These are phyloP conservation scores for Drosophila simulans DNA, from an alignment of 1,140 invertebrate species.

Conservation along the genomic window DNA sequence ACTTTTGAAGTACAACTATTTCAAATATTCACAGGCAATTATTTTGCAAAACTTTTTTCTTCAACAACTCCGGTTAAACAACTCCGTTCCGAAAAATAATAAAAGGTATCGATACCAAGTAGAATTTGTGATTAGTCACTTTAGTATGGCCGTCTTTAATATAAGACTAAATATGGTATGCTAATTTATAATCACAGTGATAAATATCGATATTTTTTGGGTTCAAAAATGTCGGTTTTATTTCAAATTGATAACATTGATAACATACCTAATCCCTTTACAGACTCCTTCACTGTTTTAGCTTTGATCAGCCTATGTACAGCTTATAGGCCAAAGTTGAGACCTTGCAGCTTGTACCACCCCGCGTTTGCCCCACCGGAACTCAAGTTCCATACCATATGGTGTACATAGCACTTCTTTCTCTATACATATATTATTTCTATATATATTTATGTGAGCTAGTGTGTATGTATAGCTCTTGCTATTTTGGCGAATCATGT, in stretches of 20 bases:
- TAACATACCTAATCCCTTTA: not conserved
- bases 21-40: not conserved
- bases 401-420: slow-evolving; percentile 47
- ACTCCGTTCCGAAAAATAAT: not conserved
- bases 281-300: slow-evolving; percentile 5
- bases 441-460: slow-evolving; percentile 10
- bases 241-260: too few relatives aligned
- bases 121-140: not conserved
- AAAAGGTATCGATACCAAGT: not conserved
- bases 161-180: not conserved
- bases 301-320: slow-evolving; percentile 23
- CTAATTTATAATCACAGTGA: not conserved
- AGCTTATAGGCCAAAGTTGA: slow-evolving; percentile 80
- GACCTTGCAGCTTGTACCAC: slow-evolving; percentile 25
- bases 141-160: not conserved
- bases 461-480: slow-evolving; percentile 27
- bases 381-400: slow-evolving; percentile 6
- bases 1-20: too few relatives aligned
- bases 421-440: slow-evolving; percentile 1
- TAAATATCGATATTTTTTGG: not conserved
- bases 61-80: not conserved
- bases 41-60: not conserved
- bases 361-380: not conserved
- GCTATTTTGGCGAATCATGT: slow-evolving; percentile 80
- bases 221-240: not conserved